phyloP scores from a whole-genome alignment of 2,888 invertebrate genomes.

The Agrochola circellaris region DNA sequence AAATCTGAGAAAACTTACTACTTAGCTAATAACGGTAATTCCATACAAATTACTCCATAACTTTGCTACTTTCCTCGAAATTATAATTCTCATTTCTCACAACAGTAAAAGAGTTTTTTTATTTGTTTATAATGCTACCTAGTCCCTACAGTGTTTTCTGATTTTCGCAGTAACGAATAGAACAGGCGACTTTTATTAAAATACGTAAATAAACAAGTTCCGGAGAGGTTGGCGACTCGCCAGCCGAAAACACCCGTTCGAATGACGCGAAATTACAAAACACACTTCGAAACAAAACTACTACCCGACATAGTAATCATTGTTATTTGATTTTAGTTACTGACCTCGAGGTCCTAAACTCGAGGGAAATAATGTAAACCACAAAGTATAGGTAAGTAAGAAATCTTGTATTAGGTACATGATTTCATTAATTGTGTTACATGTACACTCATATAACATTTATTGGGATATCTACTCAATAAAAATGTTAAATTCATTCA shows the following conservation, averaged over 20 bases:
- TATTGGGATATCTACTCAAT: neutral
- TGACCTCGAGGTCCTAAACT: neutral
- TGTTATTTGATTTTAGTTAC: slow-evolving; percentile 29
- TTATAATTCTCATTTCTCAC: slow-evolving; percentile 31
- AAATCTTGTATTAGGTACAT: neutral
- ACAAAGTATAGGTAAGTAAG: neutral
- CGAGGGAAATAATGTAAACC: slow-evolving; percentile 17
- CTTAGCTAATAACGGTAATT: slow-evolving; percentile 25
- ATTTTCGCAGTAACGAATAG: slow-evolving; percentile 42
- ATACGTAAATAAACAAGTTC: slow-evolving; percentile 65
- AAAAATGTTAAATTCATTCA: neutral
- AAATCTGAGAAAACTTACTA: neutral
- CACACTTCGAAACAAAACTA: slow-evolving; percentile 26
- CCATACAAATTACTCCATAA: slow-evolving; percentile 42
- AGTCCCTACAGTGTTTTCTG: slow-evolving; percentile 26
- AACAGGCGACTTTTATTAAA: slow-evolving; percentile 66
- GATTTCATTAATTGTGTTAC: neutral
- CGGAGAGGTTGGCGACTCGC: slow-evolving; percentile 63
- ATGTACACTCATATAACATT: neutral
- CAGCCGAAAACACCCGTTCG: slow-evolving; percentile 53
- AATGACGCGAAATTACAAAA: slow-evolving; percentile 53
- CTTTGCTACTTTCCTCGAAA: slow-evolving; percentile 25
- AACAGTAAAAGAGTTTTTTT: slow-evolving; percentile 11
- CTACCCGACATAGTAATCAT: slow-evolving; percentile 9
- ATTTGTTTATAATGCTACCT: slow-evolving; percentile 20